Evolutionary conservation across 2,113 vertebrate species (phyloP).

Genomic region (Tylochromis polylepis): DNA sequence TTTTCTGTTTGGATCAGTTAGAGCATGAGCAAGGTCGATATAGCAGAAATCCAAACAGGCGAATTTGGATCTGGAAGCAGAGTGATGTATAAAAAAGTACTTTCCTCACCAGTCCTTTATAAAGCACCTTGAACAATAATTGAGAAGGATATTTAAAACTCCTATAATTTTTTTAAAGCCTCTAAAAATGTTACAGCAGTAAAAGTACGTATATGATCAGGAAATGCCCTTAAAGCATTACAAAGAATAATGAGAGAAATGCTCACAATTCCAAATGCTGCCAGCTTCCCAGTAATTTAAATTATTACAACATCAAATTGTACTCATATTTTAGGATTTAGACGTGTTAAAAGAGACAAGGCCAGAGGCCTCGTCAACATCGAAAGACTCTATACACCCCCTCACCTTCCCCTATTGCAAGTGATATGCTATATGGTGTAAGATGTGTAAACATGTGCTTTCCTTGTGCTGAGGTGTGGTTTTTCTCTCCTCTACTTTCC

Average conservation of each 20-base stretch:
- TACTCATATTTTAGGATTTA: not conserved
- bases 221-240: not conserved
- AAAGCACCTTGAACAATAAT: not conserved
- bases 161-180: not conserved
- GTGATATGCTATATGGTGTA: too few relatives aligned
- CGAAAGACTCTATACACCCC: too few relatives aligned
- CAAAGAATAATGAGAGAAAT: not conserved
- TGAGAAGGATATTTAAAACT: not conserved
- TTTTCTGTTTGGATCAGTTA: too few relatives aligned
- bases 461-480: too few relatives aligned
- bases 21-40: too few relatives aligned
- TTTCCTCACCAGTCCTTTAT: not conserved
- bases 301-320: not conserved
- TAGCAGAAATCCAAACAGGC: not conserved
- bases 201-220: not conserved
- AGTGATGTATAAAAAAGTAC: not conserved
- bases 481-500: too few relatives aligned
- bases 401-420: too few relatives aligned
- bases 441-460: too few relatives aligned
- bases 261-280: not conserved
- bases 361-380: too few relatives aligned
- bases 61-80: not conserved
- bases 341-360: accelerated
- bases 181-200: not conserved
- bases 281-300: not conserved